Evolutionary conservation across 2,888 invertebrate species (phyloP), one percentile per base, ranked within the genome.

Genomic region (Sarcophaga caerulescens): DNA sequence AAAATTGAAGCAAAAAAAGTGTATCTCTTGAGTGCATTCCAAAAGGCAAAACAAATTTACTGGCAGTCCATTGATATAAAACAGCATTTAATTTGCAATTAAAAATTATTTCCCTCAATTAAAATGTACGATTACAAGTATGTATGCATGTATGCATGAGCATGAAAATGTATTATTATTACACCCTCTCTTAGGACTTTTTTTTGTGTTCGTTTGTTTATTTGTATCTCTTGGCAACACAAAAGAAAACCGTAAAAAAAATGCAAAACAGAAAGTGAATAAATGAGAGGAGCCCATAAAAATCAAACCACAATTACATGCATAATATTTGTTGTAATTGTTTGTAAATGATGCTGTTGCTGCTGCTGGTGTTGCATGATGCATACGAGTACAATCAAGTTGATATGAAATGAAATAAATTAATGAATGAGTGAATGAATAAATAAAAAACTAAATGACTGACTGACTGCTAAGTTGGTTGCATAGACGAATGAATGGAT

Each of bases 91-190:
- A 86, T 86, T 84, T 81, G 86, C 86, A 86, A 86, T 86, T 86
- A 86, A 86, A 86, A 86, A 84, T 86, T 86, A 86, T 84, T 84
- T 86, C 86, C 84, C 81, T 86, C 86, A 86, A 86, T 86, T 86
- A 86, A 86, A 86, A 86, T 78, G 66, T 78, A 66, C 74, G 35
- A 35, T 35, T 35, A 35, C 35, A 35, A 35, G 35, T 35, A 35
- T 6, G 6, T 35, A 35, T 35, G 25, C 25, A 25, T 25, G 25
- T 6, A 25, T 25, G 35, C 35, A 35, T 35, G 35, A 35, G 35
- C 5, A 60, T 52, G 35, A 68, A 73, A 85, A 81, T 80, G 65
- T 65, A 85, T 74, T 78, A 84, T 69, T 69, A 69, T 84, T 81
- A 78, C 81, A 84, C 86, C 86, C 86, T 75, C 81, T 81, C 45